A percentile compares a stretch with the other conserved stretches of the same genome.
Evolutionary conservation across 2,888 invertebrate genomes (phyloP).

Genomic region (Coleophora deauratella): DNA sequence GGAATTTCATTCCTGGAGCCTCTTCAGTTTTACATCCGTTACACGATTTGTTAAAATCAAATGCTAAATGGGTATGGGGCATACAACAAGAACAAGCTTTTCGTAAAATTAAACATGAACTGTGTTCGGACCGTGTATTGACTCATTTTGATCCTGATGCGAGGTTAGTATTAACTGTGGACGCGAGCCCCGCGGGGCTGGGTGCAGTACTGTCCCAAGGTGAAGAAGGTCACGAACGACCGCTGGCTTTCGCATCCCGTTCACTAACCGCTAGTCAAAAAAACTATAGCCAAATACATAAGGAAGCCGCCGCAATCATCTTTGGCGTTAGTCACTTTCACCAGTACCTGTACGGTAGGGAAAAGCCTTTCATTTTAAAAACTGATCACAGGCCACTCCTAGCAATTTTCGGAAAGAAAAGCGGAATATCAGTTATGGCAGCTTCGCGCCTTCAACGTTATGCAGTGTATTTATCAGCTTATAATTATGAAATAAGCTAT

Average conservation of each 20-base stretch:
- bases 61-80: constrained; percentile 2
- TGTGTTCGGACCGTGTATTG: constrained; percentile 9
- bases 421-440: constrained; percentile 11
- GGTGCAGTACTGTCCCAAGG: constrained; percentile 11
- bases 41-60: constrained; percentile 1
- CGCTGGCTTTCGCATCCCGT: constrained; percentile 10
- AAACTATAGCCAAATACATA: too few relatives aligned
- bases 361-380: constrained; percentile 13
- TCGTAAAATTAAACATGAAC: background rate
- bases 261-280: constrained; percentile 3
- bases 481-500: constrained; percentile 14
- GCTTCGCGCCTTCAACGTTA: constrained; percentile 14
- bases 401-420: too few relatives aligned
- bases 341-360: constrained; percentile 14
- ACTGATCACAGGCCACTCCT: constrained; percentile 14
- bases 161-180: constrained; percentile 8
- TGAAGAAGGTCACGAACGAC: constrained; percentile 5
- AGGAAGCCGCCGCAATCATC: constrained; percentile 14
- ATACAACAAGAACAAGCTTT: constrained; percentile 1
- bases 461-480: constrained; percentile 14
- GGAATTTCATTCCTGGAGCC: too few relatives aligned
- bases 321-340: constrained; percentile 12
- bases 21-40: constrained; percentile 6
- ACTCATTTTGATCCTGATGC: constrained; percentile 12
- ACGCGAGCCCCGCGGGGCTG: constrained; percentile 11